Conservation (phyloP, 2,888 invertebrate genomes). For the Celastrina argiolus region DNA sequence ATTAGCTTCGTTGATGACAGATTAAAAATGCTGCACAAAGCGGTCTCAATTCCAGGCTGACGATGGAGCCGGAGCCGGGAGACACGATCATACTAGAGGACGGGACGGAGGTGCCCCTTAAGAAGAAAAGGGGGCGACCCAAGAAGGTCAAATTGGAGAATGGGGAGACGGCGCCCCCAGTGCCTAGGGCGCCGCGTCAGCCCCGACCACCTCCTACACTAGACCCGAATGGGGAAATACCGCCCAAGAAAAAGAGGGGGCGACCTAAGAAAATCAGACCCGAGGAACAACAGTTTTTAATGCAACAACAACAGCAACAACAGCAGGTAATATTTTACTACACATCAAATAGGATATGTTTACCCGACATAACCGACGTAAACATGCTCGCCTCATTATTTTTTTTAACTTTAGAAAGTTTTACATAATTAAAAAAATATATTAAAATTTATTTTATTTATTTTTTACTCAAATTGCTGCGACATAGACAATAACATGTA, state of each 20-base stretch:
- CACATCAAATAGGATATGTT: too few relatives aligned
- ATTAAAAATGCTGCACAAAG: slow-evolving; percentile 48
- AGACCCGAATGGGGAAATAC: slow-evolving; percentile 58
- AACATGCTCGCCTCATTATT: too few relatives aligned
- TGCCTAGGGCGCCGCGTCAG: slow-evolving; percentile 69
- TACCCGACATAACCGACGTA: too few relatives aligned
- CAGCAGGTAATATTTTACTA: slow-evolving; percentile 31
- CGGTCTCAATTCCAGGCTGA: slow-evolving; percentile 57
- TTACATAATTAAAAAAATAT: too few relatives aligned
- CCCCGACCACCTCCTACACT: slow-evolving; percentile 50
- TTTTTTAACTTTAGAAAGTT: too few relatives aligned
- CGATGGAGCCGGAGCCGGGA: slow-evolving; percentile 73
- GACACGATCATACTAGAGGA: slow-evolving; percentile 78
- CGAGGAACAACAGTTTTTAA: slow-evolving; percentile 77
- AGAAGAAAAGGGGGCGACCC: slow-evolving; percentile 93
- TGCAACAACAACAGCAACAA: slow-evolving; percentile 64
- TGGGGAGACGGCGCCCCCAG: slow-evolving; percentile 80
- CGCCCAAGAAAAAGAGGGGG: slow-evolving; percentile 92
- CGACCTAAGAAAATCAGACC: slow-evolving; percentile 91
- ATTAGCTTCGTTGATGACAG: slow-evolving; percentile 33
- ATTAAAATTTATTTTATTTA: too few relatives aligned
- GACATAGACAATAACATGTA: too few relatives aligned
- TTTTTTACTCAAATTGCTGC: too few relatives aligned
- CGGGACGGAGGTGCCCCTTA: slow-evolving; percentile 83
- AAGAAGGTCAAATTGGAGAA: slow-evolving; percentile 86